These are phyloP conservation scores for Andrena camellia DNA, from an alignment of 2,888 invertebrate species.

Conservation along the genomic window DNA sequence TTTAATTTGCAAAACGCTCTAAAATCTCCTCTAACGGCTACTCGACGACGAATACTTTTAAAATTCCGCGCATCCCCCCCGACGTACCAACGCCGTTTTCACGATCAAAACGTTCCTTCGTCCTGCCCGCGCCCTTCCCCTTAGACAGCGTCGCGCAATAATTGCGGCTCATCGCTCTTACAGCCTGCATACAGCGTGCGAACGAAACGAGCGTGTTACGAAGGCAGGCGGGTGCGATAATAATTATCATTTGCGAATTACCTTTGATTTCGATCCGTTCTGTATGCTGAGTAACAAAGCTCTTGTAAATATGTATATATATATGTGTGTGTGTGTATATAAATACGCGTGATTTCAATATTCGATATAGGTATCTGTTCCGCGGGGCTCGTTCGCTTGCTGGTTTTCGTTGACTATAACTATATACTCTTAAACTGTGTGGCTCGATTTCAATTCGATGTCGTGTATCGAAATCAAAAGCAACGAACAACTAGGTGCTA, in stretches of 20 bases:
- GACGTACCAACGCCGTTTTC: conserved; percentile 29
- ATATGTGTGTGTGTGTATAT: conserved; percentile 9
- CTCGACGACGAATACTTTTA: conserved; percentile 25
- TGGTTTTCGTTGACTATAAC: conserved; percentile 36
- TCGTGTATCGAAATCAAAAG: conserved; percentile 52
- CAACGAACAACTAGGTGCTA: conserved; percentile 35
- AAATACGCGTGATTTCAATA: conserved; percentile 25
- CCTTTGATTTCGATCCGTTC: conserved; percentile 40
- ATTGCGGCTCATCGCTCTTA: conserved; percentile 3
- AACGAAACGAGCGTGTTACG: conserved; percentile 17
- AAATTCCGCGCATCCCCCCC: not conserved
- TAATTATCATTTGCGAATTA: conserved; percentile 16
- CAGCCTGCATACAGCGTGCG: not conserved
- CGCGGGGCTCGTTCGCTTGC: conserved; percentile 21
- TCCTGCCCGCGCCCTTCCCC: not conserved
- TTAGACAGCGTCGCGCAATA: conserved; percentile 22
- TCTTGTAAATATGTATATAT: conserved; percentile 28
- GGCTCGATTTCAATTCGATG: conserved; percentile 51
- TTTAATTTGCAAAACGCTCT: conserved; percentile 48
- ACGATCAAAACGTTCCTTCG: conserved; percentile 37
- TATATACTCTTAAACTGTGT: conserved; percentile 25
- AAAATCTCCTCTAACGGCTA: conserved; percentile 32
- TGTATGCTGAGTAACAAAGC: conserved; percentile 24
- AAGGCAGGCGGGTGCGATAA: conserved; percentile 32
- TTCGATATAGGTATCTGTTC: conserved; percentile 10